These are phyloP conservation scores for Sturmia bella DNA, from an alignment of 2,888 invertebrate genomes.

Conservation along the genomic window DNA sequence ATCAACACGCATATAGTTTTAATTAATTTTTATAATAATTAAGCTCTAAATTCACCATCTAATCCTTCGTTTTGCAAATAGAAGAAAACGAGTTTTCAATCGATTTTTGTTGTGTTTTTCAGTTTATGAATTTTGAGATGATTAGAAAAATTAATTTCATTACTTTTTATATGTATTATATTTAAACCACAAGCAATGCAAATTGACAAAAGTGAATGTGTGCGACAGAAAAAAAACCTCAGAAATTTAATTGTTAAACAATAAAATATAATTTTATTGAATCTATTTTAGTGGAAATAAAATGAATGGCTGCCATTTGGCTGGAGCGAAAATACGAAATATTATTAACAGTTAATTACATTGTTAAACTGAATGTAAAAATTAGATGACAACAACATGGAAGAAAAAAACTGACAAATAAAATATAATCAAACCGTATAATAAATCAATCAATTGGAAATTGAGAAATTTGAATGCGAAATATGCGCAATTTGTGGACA, in stretches of 20 bases:
- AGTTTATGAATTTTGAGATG: constrained; percentile 31
- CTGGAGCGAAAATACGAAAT: constrained; percentile 41
- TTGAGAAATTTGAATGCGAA: constrained; percentile 16
- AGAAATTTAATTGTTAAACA: constrained; percentile 43
- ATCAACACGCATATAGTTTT: too few relatives aligned
- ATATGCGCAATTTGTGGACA: constrained; percentile 57
- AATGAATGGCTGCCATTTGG: constrained; percentile 29
- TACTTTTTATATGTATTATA: constrained; percentile 48
- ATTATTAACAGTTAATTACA: constrained; percentile 68
- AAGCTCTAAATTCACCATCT: too few relatives aligned
- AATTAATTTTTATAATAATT: too few relatives aligned
- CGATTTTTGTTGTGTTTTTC: background rate
- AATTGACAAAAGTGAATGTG: constrained; percentile 54
- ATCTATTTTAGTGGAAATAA: constrained; percentile 59
- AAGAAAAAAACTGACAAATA: constrained; percentile 9
- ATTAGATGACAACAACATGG: constrained; percentile 47
- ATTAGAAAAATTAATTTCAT: background rate
- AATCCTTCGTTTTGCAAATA: too few relatives aligned
- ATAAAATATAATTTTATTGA: constrained; percentile 37
- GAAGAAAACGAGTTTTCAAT: too few relatives aligned
- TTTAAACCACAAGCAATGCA: constrained; percentile 56
- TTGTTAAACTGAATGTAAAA: constrained; percentile 66
- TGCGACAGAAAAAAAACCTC: constrained; percentile 58
- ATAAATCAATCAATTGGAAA: constrained; percentile 47
- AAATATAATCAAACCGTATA: constrained; percentile 27